Evolutionary conservation across 2,888 invertebrate species (phyloP), one percentile per base, ranked within the genome.

Genomic region (Trissolcus japonicus): DNA sequence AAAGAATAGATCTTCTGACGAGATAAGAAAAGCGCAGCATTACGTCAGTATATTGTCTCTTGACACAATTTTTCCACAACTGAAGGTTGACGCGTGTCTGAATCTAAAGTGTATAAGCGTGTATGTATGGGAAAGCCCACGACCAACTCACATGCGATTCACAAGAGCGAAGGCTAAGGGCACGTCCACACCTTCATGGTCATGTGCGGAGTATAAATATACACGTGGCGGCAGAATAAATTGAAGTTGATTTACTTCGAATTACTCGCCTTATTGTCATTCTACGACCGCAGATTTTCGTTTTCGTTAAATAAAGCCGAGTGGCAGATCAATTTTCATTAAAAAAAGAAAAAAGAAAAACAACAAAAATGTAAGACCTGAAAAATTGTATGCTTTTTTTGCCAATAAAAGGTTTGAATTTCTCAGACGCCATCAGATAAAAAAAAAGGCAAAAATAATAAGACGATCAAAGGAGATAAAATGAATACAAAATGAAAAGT

Each of bases 151-250:
- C 73, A 69, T 60, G 74, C 66, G 61, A 69, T 46, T 71, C 59
- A 51, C 53, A 13, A 35, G 19, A 46, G 46, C 46, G 63, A 78
- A 78, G 78, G 75, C 78, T 72, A 75, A 78, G 78, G 78, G 72
- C 75, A 72, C 71, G 67, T 72, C 71, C 67, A 68, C 48, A 67
- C 74, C 35, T 71, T 68, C 74, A 74, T 46, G 78, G 78, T 51
- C 78, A 66, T 48, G 55, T 67, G 48, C 14, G 2, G 51, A 50
- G 60, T 67, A 67, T 67, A 67, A 72, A 67, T 68, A 68, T 56
- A 61, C 35, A 11, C 35, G 9, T 35, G 35, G 55, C 14, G 2
- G 25, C n/a, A 14, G 7, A 43, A 59, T 46, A 41, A 60, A 54
- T 35, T 48, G 19, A 19, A 46, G 4, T 17, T 11, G 25, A 57